Evolutionary conservation across 2,888 invertebrate genomes (phyloP), one percentile per base, ranked within the genome.

Genomic region (Anaspis maculata): DNA sequence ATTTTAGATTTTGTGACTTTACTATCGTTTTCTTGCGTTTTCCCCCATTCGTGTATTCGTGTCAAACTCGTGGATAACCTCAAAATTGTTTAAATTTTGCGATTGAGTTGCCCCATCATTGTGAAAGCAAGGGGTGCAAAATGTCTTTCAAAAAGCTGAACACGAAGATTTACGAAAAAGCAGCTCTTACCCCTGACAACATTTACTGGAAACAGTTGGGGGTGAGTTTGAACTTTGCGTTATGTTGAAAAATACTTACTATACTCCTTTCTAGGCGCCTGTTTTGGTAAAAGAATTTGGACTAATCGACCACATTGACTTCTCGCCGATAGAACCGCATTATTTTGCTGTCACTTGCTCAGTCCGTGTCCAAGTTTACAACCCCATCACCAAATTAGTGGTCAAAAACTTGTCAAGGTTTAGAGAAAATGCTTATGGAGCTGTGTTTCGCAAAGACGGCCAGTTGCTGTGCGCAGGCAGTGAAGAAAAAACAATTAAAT

Each of bases 261-360:
- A 30, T 25, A 7, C 12, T 24, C 3, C 7, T 13, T 19, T 3
- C 19, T 58, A 86, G 92, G 72, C 77, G 36, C 90, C 92, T 14
- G 84, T 89, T 2, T 71, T 90, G 22, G 77, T 90, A 0, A 94
- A 95, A 64, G 95, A 96, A 64, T 90, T 86, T 65, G 91, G 91
- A 13, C 81, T 88, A 0, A 86, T 97, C 32, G 90, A 92, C 57
- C 83, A 87, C 56, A 76, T 96, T 25, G 86, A 92, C 60, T 90
- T 96, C 58, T 86, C 88, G 40, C 89, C 90, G 0, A 74, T 82
- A 6, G 83, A 89, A 55, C 94, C 95, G 0, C 77, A 88, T 68
- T 81, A 87, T 60, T 88, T 95, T 69, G 94, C 92, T 4, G 86
- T 91, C 11, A 92, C 96, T 32, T 90, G 87, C 59, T 92, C 94